These are phyloP conservation scores for Crotophaga sulcirostris DNA, from an alignment of 2,113 vertebrate genomes.

Conservation along the genomic window DNA sequence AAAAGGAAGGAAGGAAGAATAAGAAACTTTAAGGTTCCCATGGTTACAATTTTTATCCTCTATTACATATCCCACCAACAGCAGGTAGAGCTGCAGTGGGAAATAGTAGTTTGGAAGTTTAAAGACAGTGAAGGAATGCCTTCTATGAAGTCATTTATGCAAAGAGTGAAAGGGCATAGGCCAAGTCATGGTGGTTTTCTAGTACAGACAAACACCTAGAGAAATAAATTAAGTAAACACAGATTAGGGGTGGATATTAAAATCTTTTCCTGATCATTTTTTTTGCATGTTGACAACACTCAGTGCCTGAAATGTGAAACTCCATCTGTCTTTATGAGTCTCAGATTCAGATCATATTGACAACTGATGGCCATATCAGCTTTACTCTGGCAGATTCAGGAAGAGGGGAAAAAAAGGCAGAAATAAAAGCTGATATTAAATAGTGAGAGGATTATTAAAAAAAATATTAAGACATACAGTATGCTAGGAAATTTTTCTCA, in stretches of 20 bases:
- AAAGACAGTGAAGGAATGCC: not conserved
- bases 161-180: not conserved
- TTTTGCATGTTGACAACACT: not conserved
- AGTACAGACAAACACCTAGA: not conserved
- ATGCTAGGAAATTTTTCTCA: not conserved
- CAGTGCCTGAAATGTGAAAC: not conserved
- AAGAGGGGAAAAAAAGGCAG: not conserved
- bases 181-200: not conserved
- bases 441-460: not conserved
- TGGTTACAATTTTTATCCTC: not conserved
- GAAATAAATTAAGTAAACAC: not conserved
- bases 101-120: not conserved
- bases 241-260: not conserved
- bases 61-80: not conserved
- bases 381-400: not conserved
- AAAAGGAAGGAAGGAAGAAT: not conserved
- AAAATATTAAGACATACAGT: not conserved
- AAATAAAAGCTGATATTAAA: not conserved
- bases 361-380: not conserved
- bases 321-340: not conserved
- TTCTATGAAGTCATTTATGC: not conserved
- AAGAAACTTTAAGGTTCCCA: not conserved
- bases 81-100: not conserved
- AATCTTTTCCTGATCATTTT: not conserved
- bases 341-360: not conserved